Percentiles rank a stretch among this genome's conserved stretches.
These are phyloP conservation scores for Heliangelus exortis DNA, from an alignment of 2,797 vertebrate genomes.

Conservation along the genomic window DNA sequence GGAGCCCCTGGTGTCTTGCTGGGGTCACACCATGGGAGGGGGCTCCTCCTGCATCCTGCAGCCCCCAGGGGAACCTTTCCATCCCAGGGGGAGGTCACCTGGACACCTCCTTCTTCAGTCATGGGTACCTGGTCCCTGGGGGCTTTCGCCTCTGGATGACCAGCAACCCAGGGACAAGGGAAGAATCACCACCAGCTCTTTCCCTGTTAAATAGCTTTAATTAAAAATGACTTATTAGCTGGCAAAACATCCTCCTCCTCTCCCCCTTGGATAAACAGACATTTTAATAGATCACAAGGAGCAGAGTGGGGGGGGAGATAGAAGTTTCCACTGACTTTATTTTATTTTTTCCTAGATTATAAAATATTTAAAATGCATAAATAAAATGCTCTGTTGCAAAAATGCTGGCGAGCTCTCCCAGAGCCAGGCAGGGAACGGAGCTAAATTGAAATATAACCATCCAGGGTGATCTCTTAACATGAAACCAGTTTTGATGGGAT, in stretches of 20 bases:
- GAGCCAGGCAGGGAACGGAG: accelerated
- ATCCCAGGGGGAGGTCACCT: neutral
- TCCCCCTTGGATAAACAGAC: neutral
- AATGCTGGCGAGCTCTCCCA: neutral
- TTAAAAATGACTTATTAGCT: neutral
- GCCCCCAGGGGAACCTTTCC: neutral
- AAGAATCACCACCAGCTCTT: neutral
- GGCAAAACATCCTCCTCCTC: neutral
- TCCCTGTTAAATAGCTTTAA: neutral
- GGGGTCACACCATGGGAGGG: neutral
- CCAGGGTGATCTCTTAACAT: neutral
- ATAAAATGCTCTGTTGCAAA: constrained; percentile 42
- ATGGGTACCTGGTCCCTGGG: neutral
- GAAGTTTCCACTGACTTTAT: neutral
- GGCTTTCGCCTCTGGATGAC: neutral
- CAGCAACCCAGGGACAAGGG: neutral
- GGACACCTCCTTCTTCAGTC: neutral
- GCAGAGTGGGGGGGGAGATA: neutral
- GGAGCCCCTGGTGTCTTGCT: accelerated
- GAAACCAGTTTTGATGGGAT: neutral
- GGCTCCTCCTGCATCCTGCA: neutral
- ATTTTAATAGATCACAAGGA: neutral
- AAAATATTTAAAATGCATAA: neutral
- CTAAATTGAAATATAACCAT: neutral
- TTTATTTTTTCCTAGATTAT: constrained; percentile 2